These are phyloP conservation scores for Tetranychus urticae DNA, from an alignment of 1,140 invertebrate species.

Conservation along the genomic window DNA sequence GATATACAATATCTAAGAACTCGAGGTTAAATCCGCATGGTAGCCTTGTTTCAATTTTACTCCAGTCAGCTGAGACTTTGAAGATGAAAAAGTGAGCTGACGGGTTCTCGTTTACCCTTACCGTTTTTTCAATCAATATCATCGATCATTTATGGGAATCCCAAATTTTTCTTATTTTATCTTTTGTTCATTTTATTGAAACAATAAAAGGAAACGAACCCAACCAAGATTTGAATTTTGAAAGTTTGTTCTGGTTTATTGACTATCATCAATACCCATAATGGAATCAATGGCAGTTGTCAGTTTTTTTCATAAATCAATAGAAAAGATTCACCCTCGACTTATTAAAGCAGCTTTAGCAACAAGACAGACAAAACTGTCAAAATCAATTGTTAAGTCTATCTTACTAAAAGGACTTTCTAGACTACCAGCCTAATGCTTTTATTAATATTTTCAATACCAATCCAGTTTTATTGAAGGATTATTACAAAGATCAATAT, in stretches of 20 bases:
- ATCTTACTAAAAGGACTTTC: slow-evolving; percentile 27
- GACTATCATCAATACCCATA: slow-evolving; percentile 51
- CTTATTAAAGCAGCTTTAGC: not conserved
- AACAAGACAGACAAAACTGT: not conserved
- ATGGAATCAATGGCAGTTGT: slow-evolving; percentile 40
- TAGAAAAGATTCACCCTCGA: slow-evolving; percentile 18
- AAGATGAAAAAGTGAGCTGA: no score
- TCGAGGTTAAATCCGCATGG: no score
- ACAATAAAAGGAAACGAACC: no score
- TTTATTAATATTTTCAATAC: slow-evolving; percentile 24
- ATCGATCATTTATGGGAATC: no score
- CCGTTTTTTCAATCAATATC: no score
- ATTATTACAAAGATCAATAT: slow-evolving; percentile 23
- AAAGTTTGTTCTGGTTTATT: slow-evolving; percentile 24
- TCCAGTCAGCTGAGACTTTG: no score
- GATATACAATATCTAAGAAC: no score
- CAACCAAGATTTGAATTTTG: no score
- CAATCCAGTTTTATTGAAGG: slow-evolving; percentile 16
- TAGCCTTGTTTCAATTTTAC: no score
- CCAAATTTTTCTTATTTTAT: no score
- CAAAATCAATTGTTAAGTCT: slow-evolving; percentile 19
- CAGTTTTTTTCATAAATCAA: slow-evolving; percentile 48
- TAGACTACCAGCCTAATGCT: slow-evolving; percentile 24
- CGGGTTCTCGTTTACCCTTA: no score
- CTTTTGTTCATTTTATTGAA: no score